phyloP scores from a whole-genome alignment of 2,113 vertebrate species.

The Tinamus guttatus region DNA sequence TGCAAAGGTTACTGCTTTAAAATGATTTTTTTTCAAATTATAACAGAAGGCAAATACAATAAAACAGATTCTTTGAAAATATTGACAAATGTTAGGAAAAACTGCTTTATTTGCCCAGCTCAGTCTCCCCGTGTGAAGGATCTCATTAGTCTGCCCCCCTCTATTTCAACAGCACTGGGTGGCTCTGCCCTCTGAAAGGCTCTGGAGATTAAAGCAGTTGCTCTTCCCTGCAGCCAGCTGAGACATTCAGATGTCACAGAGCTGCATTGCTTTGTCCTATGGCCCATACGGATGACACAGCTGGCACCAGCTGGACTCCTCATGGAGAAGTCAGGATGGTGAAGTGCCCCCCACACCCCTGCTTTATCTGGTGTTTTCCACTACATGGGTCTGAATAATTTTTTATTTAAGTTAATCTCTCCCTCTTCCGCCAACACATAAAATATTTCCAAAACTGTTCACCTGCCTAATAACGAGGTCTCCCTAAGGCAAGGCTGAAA shows the following conservation, averaged over 20 bases:
- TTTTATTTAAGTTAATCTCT: not conserved
- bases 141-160: not conserved
- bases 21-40: fast-evolving
- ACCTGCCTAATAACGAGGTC: not conserved
- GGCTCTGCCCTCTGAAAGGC: not conserved
- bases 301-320: fast-evolving
- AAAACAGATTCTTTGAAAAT: not conserved
- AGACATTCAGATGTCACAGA: not conserved
- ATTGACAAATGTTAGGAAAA: not conserved
- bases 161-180: not conserved
- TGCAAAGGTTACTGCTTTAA: not conserved
- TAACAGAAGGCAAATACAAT: not conserved
- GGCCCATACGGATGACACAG: fast-evolving
- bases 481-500: not conserved
- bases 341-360: not conserved
- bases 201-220: not conserved
- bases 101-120: not conserved
- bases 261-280: fast-evolving
- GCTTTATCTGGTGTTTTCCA: not conserved
- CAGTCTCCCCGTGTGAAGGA: not conserved
- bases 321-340: not conserved
- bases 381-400: not conserved
- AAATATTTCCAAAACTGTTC: not conserved
- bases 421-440: not conserved
- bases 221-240: not conserved